These are phyloP conservation scores for Linnaemya tessellans DNA, from an alignment of 2,888 invertebrate genomes.

Conservation along the genomic window DNA sequence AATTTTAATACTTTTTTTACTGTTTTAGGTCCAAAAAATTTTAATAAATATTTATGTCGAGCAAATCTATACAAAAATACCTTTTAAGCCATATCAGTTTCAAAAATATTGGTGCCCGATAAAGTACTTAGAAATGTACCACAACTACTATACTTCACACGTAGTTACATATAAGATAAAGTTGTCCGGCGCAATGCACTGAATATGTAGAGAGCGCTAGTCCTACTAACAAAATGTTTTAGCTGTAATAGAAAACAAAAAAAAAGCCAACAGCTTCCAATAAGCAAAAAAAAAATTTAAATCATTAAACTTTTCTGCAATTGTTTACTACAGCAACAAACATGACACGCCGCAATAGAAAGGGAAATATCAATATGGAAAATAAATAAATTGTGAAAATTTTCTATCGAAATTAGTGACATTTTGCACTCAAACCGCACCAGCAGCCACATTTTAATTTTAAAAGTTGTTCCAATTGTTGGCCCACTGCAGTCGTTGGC, in stretches of 20 bases:
- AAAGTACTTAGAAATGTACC: too few relatives aligned
- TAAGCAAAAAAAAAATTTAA: background rate
- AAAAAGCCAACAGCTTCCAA: background rate
- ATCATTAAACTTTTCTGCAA: slow-evolving; percentile 6
- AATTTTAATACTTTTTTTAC: too few relatives aligned
- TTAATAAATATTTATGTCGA: too few relatives aligned
- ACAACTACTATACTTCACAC: too few relatives aligned
- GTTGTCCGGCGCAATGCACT: too few relatives aligned
- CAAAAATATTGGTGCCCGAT: background rate
- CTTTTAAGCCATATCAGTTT: too few relatives aligned
- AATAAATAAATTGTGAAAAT: background rate
- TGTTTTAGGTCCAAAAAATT: too few relatives aligned
- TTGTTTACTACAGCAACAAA: background rate
- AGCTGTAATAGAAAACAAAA: background rate
- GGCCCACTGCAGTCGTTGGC: background rate
- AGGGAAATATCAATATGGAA: background rate
- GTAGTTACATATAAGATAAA: too few relatives aligned
- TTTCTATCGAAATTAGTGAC: slow-evolving; percentile 4
- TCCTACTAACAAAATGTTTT: too few relatives aligned
- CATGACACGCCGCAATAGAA: background rate
- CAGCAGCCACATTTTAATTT: slow-evolving; percentile 36
- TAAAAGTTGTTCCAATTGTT: slow-evolving; percentile 18
- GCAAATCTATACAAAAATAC: too few relatives aligned
- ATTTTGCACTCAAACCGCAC: slow-evolving; percentile 1
- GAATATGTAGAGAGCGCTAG: too few relatives aligned